These are phyloP conservation scores for Macrotis lagotis DNA, from an alignment of 2,113 vertebrate species.

Conservation along the genomic window DNA sequence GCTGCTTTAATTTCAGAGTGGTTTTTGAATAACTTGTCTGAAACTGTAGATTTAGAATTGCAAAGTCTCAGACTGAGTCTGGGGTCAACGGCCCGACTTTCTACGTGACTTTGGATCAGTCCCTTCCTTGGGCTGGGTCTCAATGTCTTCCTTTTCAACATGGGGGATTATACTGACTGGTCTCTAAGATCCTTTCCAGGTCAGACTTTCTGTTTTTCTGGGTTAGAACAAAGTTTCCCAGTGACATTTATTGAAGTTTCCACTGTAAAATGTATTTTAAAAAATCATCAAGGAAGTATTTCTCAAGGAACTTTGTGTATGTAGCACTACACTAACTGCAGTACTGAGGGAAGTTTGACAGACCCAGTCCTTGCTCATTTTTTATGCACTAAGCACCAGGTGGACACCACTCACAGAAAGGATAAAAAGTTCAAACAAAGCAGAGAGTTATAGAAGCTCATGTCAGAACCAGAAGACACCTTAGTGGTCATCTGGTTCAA, in stretches of 20 bases:
- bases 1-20: neutral
- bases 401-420: slow-evolving; percentile 13
- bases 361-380: neutral
- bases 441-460: neutral
- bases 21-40: slow-evolving; percentile 14
- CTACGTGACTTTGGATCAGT: neutral
- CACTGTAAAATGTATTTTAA: neutral
- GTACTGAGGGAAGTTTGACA: neutral
- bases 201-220: neutral
- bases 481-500: slow-evolving; percentile 38
- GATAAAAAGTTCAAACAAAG: slow-evolving; percentile 44
- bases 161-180: neutral
- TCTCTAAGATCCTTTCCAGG: neutral
- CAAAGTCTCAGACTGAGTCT: neutral
- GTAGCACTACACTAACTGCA: neutral
- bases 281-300: neutral
- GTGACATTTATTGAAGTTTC: neutral
- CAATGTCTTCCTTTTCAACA: neutral
- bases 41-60: neutral
- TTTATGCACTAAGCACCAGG: slow-evolving; percentile 13
- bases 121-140: neutral
- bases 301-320: neutral
- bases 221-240: neutral
- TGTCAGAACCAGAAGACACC: slow-evolving; percentile 24
- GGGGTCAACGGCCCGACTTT: neutral